Base-by-base conservation (phyloP, 1,140 invertebrate species). In the Diuraphis noxia region DNA sequence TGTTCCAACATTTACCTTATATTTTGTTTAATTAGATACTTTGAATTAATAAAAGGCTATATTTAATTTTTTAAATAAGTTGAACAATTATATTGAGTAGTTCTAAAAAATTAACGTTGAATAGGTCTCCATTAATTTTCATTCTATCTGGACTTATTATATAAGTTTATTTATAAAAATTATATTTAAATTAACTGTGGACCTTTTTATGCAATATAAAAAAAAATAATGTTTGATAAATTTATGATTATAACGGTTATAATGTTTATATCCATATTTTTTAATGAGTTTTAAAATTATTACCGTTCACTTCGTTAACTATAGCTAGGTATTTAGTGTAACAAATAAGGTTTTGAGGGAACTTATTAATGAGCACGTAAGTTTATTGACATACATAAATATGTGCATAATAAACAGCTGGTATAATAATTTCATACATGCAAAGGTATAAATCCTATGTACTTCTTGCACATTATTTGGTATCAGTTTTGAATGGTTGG, bases 71-170 rank as follows among this genome's bases (percentile, higher is more conserved):
- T 63, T 10, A 63, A 63, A n/a, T 34, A 5, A 72, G 5, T n/a
- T 5, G 1, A 13, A 72, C 30, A 72, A 72, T 72, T 72, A 72
- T n/a, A n/a, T n/a, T 72, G 13, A 72, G 0, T 72, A 72, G 13
- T 13, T 46, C 10, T 49, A 72, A 72, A n/a, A n/a, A 72, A n/a
- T n/a, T n/a, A n/a, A n/a, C n/a, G n/a, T n/a, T n/a, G n/a, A n/a
- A n/a, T n/a, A n/a, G n/a, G n/a, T n/a, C n/a, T n/a, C n/a, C n/a
- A n/a, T 17, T 34, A 72, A 72, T n/a, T n/a, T 72, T 4, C n/a
- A 4, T 72, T n/a, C 9, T 5, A 23, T n/a, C n/a, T 6, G 30
- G 0, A n/a, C 4, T 0, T 72, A n/a, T 0, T 72, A n/a, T n/a
- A n/a, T 72, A n/a, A 4, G 30, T n/a, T 72, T 72, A n/a, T 72